Evolutionary conservation across 2,888 invertebrate genomes (phyloP), one percentile per base, ranked within the genome.

Genomic region (Ceramica pisi): DNA sequence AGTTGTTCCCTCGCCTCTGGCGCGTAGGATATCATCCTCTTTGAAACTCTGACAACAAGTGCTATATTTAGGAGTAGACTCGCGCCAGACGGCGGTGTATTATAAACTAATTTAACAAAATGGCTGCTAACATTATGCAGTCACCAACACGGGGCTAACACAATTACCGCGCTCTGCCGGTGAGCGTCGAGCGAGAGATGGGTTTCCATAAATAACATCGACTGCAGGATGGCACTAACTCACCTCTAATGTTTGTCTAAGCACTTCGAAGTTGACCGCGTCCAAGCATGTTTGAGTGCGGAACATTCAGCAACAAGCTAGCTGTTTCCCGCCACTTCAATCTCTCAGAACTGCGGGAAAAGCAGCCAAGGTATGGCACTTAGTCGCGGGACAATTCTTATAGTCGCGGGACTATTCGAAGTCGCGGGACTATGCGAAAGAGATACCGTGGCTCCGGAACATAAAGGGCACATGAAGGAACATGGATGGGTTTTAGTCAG

Each of bases 61-160:
- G 7, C n/a, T 38, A 41, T 72, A 41, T 41, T 73, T 31, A 41
- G 41, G 53, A 55, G 4, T 31, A 56, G 62, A 71, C 51, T 6
- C 35, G n/a, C 35, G 23, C 35, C 51, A 70, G 41, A 60, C 73
- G 31, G 50, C 31, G n/a, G 26, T n/a, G 23, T 51, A n/a, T 23
- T 60, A 50, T 59, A 35, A 41, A 57, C 59, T 19, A 48, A 41
- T 48, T 71, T 41, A 41, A 57, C 16, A 16, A 56, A 50, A 41
- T 41, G 23, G 16, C 35, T 19, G 23, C 31, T 0, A 21, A 35
- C 41, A 60, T 51, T n/a, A 60, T 41, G 21, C 50, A 56, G 67
- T 26, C 26, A 71, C 26, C 38, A 31, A 23, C 41, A 12, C 41
- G 23, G 16, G 8, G 16, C 19, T 35, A 31, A 31, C 57, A 41